Base-by-base conservation (phyloP, 2,797 vertebrate genomes). In the Nannoperca obscura region DNA sequence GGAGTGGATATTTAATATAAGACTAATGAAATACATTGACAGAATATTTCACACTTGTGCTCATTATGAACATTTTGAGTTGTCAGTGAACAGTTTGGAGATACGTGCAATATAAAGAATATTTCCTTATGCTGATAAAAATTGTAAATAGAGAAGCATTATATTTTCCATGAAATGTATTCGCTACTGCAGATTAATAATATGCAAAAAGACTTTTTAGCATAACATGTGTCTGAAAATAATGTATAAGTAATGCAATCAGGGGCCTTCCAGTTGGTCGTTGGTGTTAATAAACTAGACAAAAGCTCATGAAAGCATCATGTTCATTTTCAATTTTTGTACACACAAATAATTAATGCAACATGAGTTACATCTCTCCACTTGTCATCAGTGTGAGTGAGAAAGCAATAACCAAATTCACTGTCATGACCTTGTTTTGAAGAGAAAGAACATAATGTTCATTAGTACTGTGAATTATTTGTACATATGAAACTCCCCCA, bases 301-400 rank as follows among this genome's bases (percentile, higher is more conserved):
- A 49, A n/a, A 7, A 13, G 9, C 17, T n/a, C 17, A 4, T 17
- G 78, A 83, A 82, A 79, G 54, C 76, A 78, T 85, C 50, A 78
- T 84, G 73, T 69, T 71, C 24, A 72, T 72, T 62, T 65, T 62
- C 62, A 60, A 82, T 70, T 70, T 64, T 75, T 64, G 11, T 44
- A 32, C 34, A 52, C 17, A 72, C 61, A 73, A 58, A 70, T 70
- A 67, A 71, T 78, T 40, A 59, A 74, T 64, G 22, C 34, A 70
- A 71, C 64, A 61, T 62, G 60, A 49, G 58, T 69, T 63, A 62
- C 19, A 78, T 59, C 22, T 42, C 34, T 49, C n/a, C 50, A 71
- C 42, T 59, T 74, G 44, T 55, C 59, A 85, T 34, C 46, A 71
- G 36, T 47, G 46, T 55, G 61, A 20, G 40, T 22, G 32, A 74